Evolutionary conservation across 2,113 vertebrate species (phyloP), one percentile per base, ranked within the genome.

Genomic region (Tetraodon nigroviridis): DNA sequence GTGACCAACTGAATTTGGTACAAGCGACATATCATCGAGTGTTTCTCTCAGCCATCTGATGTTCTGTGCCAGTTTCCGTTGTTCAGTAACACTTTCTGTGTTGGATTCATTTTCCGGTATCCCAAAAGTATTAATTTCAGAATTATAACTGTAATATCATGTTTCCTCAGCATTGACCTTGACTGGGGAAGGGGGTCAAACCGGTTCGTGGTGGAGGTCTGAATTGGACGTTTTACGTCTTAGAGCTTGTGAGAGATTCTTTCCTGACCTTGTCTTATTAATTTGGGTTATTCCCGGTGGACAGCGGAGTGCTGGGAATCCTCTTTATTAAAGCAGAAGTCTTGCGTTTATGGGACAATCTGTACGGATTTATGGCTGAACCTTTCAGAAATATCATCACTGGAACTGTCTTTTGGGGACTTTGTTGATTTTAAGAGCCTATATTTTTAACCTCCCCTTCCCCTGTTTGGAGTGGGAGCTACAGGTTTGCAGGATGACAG

Each of bases 261-360:
- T 18, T 64, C 65, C 71, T 20, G 16, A 76, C 68, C 54, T 80
- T 68, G 62, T 64, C 51, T 44, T 74, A 40, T 67, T 67, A 22
- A 55, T 71, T 71, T 71, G 58, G 62, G 29, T 50, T 70, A 73
- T 77, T 71, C 73, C 71, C 21, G 63, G 50, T 59, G 67, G 64
- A 24, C 53, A 3, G 0, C 7, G 37, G 42, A 57, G 61, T 59
- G 71, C 40, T 55, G 61, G 54, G 66, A 66, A 27, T 16, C 22
- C 21, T 42, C 61, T 58, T 76, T 41, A 40, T 37, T 27, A 46
- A 48, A 45, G 59, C 2, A 61, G 42, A 62, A 57, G 71, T 45
- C 42, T 62, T 76, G 78, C 71, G 58, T 76, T 82, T 76, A 71
- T 60, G 79, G 83, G 86, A 86, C 84, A 84, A 85, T 84, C 84